Conservation (phyloP, 2,113 vertebrate genomes). For the Ailuropoda melanoleuca region DNA sequence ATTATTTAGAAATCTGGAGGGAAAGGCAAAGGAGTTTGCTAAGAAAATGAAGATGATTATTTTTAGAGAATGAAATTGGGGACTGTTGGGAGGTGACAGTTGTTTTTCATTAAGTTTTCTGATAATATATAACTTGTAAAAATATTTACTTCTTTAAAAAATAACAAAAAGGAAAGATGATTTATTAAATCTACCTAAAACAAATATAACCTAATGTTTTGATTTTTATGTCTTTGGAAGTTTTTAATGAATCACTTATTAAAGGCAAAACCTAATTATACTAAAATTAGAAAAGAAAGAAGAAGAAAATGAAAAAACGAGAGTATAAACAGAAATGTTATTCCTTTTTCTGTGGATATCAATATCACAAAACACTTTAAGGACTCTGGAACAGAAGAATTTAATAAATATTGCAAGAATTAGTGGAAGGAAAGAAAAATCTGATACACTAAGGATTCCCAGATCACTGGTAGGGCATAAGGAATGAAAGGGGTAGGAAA, state of each 20-base stretch:
- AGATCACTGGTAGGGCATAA: neutral
- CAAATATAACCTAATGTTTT: neutral
- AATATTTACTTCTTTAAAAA: neutral
- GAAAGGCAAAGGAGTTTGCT: neutral
- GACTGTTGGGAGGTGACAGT: neutral
- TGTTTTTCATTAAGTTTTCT: conserved; percentile 15
- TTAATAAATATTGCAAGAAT: neutral
- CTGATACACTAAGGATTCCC: neutral
- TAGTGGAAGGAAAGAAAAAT: neutral
- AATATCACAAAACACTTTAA: neutral
- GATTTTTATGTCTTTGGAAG: neutral
- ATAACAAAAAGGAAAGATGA: neutral
- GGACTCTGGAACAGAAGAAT: neutral
- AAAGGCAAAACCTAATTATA: neutral
- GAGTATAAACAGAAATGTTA: neutral
- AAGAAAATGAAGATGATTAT: neutral
- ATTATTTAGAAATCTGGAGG: neutral
- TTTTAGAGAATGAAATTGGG: neutral
- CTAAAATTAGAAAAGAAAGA: conserved; percentile 22
- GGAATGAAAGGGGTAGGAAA: neutral
- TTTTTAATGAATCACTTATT: conserved; percentile 28
- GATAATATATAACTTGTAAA: neutral
- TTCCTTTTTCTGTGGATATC: neutral
- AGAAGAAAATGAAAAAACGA: neutral
- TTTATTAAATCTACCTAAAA: neutral